Base-by-base conservation (phyloP, 2,113 vertebrate genomes). In the Rhipidura dahli region DNA sequence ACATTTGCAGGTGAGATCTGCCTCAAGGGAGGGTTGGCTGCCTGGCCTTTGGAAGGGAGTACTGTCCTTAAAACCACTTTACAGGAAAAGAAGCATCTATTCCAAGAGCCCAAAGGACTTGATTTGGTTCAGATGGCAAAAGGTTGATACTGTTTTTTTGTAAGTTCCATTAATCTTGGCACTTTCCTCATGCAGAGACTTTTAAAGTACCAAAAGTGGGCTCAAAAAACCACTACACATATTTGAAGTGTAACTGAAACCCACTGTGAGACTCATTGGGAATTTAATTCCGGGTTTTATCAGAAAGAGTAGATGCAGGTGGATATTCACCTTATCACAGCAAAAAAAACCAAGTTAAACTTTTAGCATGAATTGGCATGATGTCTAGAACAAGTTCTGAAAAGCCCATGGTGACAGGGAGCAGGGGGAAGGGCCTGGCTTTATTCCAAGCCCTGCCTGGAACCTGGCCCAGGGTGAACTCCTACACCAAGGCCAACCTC, bases 161-260 rank as follows among this genome's bases (percentile, higher is more conserved):
- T 66, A 57, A 94, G 57, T 45, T 24, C 80, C 47, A 31, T 77
- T 80, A 56, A 83, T 44, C 47, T 35, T 28, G 8, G 63, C 51
- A 51, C 49, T 87, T 87, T 16, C 10, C 54, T 87, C 40, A 22
- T 11, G 35, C 30, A 27, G 4, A 70, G 47, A 81, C 42, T 84
- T 84, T 28, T 21, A 17, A 94, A 87, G 69, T 28, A 56, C 24
- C 13, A 21, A 78, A 81, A 66, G 14, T 16, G 56, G 95, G 73
- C 66, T 89, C 53, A 51, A 4, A 42, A 71, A 73, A 31, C 0
- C 61, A 31, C 11, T 39, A 1, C 3, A 13, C 4, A 11, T 10
- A 15, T 89, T 75, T 44, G 7, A 86, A 85, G 28, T 15, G 35
- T 92, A 94, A 92, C 53, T 71, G 80, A 94, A 96, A 92, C 72